phyloP scores from a whole-genome alignment of 2,888 invertebrate genomes.

The Torymus tubicola region DNA sequence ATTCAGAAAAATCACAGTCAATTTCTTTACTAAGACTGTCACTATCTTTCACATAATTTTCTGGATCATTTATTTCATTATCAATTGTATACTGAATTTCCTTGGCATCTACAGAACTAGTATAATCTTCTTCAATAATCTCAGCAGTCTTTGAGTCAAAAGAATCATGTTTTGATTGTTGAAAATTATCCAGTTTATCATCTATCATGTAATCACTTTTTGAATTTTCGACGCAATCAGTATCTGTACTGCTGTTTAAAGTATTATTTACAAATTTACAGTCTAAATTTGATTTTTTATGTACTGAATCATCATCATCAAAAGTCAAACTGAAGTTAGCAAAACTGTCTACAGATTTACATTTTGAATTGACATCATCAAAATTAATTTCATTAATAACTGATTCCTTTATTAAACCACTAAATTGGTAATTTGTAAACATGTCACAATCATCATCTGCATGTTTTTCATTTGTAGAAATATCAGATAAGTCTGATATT shows the following conservation, averaged over 20 bases:
- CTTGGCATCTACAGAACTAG: conserved; percentile 34
- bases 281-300: conserved; percentile 59
- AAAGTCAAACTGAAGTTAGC: conserved; percentile 61
- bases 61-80: conserved; percentile 31
- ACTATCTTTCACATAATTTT: conserved; percentile 42
- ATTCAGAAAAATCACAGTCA: conserved; percentile 75
- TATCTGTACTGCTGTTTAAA: conserved; percentile 38
- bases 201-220: conserved; percentile 40
- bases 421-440: conserved; percentile 45
- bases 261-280: conserved; percentile 60
- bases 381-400: conserved; percentile 52
- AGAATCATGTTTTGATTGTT: conserved; percentile 54
- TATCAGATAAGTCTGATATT: conserved; percentile 25
- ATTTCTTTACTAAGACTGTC: conserved; percentile 38
- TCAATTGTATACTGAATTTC: conserved; percentile 30
- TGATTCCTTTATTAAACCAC: conserved; percentile 45
- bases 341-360: conserved; percentile 57
- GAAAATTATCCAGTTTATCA: conserved; percentile 39
- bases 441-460: conserved; percentile 30
- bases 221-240: conserved; percentile 40
- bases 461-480: conserved; percentile 39
- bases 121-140: conserved; percentile 29
- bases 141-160: conserved; percentile 50
- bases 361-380: conserved; percentile 42
- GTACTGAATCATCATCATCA: conserved; percentile 31